Percentiles rank a stretch among this genome's conserved stretches.
Evolutionary conservation across 2,797 vertebrate genomes (phyloP).

Genomic region (Neopelma chrysocephalum): DNA sequence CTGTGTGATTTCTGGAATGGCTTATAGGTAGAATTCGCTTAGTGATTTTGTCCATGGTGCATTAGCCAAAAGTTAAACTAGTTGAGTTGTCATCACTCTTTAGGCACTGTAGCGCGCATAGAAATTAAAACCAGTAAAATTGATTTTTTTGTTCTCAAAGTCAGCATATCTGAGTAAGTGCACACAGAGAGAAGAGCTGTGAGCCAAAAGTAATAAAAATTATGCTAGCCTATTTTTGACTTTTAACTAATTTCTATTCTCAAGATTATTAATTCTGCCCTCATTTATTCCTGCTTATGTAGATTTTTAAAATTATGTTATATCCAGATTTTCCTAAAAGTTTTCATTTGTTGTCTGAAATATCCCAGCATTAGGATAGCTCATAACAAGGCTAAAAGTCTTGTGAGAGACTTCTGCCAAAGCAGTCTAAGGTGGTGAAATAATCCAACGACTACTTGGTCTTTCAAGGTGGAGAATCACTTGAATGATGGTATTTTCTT

Average conservation of each 20-base stretch:
- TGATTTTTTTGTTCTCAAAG: not conserved
- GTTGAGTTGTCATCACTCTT: not conserved
- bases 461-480: not conserved
- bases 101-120: not conserved
- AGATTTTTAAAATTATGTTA: not conserved
- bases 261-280: not conserved
- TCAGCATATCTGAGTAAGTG: not conserved
- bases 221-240: not conserved
- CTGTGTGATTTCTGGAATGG: not conserved
- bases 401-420: not conserved
- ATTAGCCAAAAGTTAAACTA: not conserved
- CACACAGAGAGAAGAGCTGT: not conserved
- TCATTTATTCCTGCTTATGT: not conserved
- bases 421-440: not conserved
- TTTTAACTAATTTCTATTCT: not conserved
- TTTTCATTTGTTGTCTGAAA: not conserved
- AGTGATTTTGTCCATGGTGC: not conserved
- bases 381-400: not conserved
- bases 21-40: not conserved
- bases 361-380: not conserved
- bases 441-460: not conserved
- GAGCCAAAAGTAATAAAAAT: not conserved
- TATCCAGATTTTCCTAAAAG: not conserved
- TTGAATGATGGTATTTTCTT: not conserved
- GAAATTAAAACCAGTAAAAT: conserved; percentile 6